Base-by-base conservation (phyloP, 2,113 vertebrate genomes). In the Anser cygnoides region DNA sequence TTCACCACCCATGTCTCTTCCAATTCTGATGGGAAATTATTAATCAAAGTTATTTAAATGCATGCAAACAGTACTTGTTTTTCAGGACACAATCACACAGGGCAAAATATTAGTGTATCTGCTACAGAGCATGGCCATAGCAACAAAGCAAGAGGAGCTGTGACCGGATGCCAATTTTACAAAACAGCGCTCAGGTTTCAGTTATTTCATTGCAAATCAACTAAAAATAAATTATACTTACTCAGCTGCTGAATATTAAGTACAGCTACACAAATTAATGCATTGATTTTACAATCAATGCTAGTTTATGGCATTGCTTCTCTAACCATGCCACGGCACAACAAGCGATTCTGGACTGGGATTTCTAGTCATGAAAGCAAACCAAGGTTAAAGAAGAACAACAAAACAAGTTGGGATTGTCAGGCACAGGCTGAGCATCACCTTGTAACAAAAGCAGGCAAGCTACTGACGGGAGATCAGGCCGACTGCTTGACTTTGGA, bases 281-380 rank as follows among this genome's bases (percentile, higher is more conserved):
- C 33, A 67, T 1, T 39, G 75, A 78, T 82, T 86, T 86, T 43
- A n/a, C 20, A 49, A 25, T 20, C 52, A 31, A 18, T n/a, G 33
- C 33, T 12, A 44, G 54, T 14, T 93, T 29, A 39, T 9, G 8
- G 11, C 2, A 13, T 12, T 2, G 0, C 33, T 70, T 54, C 37
- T 49, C 26, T 13, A 41, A 35, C 39, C 33, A 3, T 13, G 14
- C 6, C 44, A 44, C 2, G 2, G 29, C 41, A 76, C 41, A 70
- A 7, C 5, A 18, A 0, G 0, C 10, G 8, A 29, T 73, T 68
- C 63, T 73, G 59, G 55, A n/a, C 6, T 37, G 79, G 44, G 21
- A 50, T 74, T 83, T 77, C 72, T 8, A 66, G 14, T 3, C 35
- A 37, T 5, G 22, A 23, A 61, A 70, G 21, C 1, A 1, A 35